These are phyloP conservation scores for Stratiomys singularior DNA, from an alignment of 2,888 invertebrate species.

Conservation along the genomic window DNA sequence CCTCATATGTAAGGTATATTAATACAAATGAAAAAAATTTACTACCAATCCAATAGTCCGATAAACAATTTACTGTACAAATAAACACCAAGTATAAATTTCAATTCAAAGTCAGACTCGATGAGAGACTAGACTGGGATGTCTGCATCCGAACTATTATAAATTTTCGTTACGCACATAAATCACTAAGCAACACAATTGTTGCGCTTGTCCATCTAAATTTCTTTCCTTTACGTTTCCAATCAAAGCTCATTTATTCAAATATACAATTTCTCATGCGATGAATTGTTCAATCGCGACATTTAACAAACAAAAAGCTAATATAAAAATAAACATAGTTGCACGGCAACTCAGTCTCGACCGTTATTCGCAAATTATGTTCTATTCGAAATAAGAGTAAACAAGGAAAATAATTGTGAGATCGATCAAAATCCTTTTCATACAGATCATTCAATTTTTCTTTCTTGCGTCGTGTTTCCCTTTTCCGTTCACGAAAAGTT, in stretches of 20 bases:
- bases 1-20: neutral
- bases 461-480: neutral
- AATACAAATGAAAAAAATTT: neutral
- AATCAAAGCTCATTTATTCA: slow-evolving; percentile 15
- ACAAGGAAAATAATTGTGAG: neutral
- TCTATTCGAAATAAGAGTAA: too few relatives aligned
- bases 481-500: neutral
- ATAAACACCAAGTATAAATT: too few relatives aligned
- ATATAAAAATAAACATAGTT: slow-evolving; percentile 19
- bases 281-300: neutral
- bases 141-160: too few relatives aligned
- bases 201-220: neutral
- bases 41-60: neutral
- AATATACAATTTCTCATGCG: neutral
- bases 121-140: too few relatives aligned
- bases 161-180: too few relatives aligned
- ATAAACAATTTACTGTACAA: neutral
- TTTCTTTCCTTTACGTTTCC: slow-evolving; percentile 17
- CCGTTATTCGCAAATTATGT: neutral
- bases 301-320: neutral
- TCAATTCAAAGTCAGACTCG: too few relatives aligned
- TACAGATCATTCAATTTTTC: neutral
- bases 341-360: slow-evolving; percentile 36
- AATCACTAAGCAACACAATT: neutral
- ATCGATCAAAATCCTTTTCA: neutral